phyloP scores from a whole-genome alignment of 2,888 invertebrate species.

The Agapostemon virescens region DNA sequence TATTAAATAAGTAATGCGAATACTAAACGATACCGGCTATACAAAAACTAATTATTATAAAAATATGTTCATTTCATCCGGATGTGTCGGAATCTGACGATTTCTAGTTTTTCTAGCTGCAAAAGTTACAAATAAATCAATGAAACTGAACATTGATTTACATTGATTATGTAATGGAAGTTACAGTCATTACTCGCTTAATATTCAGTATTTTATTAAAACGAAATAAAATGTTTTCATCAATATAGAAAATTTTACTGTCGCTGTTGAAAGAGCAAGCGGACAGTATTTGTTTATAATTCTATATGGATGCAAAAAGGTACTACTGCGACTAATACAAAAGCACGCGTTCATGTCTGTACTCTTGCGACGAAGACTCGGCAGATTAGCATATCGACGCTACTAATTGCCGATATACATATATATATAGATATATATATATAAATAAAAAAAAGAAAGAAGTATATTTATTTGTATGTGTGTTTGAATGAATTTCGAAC shows the following conservation, averaged over 20 bases:
- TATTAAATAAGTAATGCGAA: constrained; percentile 56
- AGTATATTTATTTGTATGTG: constrained; percentile 56
- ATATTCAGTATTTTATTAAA: constrained; percentile 54
- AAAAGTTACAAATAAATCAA: constrained; percentile 1
- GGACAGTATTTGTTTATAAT: constrained; percentile 43
- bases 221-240: constrained; percentile 26
- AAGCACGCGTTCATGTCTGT: constrained; percentile 24
- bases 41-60: constrained; percentile 2
- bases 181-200: constrained; percentile 45
- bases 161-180: constrained; percentile 12
- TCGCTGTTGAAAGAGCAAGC: background rate
- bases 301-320: constrained; percentile 33
- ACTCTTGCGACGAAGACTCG: constrained; percentile 11
- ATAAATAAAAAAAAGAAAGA: constrained; percentile 32
- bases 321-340: constrained; percentile 35
- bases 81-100: constrained; percentile 15
- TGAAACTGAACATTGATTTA: constrained; percentile 13
- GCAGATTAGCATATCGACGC: constrained; percentile 36
- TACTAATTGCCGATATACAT: constrained; percentile 30
- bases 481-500: constrained; percentile 32
- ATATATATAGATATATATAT: constrained; percentile 26
- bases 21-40: constrained; percentile 23
- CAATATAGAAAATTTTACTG: constrained; percentile 34
- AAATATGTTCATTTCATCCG: constrained; percentile 10
- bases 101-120: constrained; percentile 23